These are phyloP conservation scores for Eurois occulta DNA, from an alignment of 2,888 invertebrate species.

Conservation along the genomic window DNA sequence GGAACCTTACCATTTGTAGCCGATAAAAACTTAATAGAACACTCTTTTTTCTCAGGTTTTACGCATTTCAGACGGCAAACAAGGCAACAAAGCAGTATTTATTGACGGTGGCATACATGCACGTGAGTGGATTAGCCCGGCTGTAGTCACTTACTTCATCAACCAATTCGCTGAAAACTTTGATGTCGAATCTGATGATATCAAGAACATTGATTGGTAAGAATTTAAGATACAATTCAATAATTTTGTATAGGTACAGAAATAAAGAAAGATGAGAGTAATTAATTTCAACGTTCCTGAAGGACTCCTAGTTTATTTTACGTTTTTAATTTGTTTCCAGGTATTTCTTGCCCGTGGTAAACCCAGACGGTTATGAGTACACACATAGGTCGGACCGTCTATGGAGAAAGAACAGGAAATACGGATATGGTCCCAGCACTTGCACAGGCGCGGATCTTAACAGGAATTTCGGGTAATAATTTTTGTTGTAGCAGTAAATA, in stretches of 20 bases:
- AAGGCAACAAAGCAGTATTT: conserved; percentile 93
- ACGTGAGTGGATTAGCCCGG: conserved; percentile 97
- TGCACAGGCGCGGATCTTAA: conserved; percentile 96
- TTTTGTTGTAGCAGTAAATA: neutral
- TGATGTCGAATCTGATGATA: conserved; percentile 91
- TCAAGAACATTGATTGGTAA: conserved; percentile 87
- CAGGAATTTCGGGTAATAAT: conserved; percentile 94
- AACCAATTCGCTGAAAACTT: conserved; percentile 94
- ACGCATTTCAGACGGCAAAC: conserved; percentile 93
- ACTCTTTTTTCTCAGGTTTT: conserved; percentile 75
- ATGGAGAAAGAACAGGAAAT: conserved; percentile 95
- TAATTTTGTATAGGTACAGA: too few species aligned
- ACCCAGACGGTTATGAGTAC: conserved; percentile 97
- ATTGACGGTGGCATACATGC: conserved; percentile 96
- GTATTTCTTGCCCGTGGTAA: conserved; percentile 94
- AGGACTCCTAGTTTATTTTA: neutral
- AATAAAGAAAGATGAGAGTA: too few species aligned
- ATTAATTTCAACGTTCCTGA: too few species aligned
- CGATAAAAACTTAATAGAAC: neutral
- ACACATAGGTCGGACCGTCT: conserved; percentile 94
- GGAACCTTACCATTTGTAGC: neutral
- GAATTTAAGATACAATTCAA: conserved; percentile 11
- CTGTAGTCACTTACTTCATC: conserved; percentile 94
- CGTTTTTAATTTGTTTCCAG: conserved; percentile 70
- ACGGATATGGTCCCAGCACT: conserved; percentile 82